phyloP scores from a whole-genome alignment of 2,113 vertebrate genomes.

The Clupea harengus region DNA sequence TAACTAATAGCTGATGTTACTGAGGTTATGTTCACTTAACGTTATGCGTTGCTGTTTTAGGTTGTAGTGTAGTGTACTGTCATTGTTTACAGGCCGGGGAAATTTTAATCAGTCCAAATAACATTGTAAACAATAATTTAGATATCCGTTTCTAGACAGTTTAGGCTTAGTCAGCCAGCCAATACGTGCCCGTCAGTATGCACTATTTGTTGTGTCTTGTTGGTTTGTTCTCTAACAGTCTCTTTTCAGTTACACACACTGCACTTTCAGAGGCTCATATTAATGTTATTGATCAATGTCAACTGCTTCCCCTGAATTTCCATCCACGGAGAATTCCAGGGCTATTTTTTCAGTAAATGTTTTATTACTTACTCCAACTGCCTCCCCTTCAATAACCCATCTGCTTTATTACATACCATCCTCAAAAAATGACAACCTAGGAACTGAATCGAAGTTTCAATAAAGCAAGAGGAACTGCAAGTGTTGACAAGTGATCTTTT shows the following conservation, averaged over 20 bases:
- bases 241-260: slow-evolving; percentile 35
- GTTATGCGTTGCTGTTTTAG: no score
- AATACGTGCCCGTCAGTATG: no score
- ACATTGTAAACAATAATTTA: no score
- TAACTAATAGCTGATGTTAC: no score
- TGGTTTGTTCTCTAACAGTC: slow-evolving; percentile 50
- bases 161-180: no score
- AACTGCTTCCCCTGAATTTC: slow-evolving; percentile 51
- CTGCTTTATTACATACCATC: slow-evolving; percentile 69
- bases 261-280: slow-evolving; percentile 57
- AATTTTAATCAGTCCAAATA: no score
- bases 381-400: slow-evolving; percentile 63
- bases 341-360: slow-evolving; percentile 45
- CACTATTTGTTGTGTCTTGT: background rate
- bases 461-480: slow-evolving; percentile 65
- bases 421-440: slow-evolving; percentile 69
- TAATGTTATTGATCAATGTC: slow-evolving; percentile 74
- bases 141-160: no score
- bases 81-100: no score
- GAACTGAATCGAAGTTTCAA: slow-evolving; percentile 71
- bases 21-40: no score
- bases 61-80: no score
- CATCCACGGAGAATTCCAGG: slow-evolving; percentile 39
- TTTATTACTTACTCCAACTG: slow-evolving; percentile 47
- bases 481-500: slow-evolving; percentile 64